Percentiles rank a stretch among this genome's conserved stretches.
Conservation (phyloP, 2,797 vertebrate genomes). For the Halcyon chelicuti region DNA sequence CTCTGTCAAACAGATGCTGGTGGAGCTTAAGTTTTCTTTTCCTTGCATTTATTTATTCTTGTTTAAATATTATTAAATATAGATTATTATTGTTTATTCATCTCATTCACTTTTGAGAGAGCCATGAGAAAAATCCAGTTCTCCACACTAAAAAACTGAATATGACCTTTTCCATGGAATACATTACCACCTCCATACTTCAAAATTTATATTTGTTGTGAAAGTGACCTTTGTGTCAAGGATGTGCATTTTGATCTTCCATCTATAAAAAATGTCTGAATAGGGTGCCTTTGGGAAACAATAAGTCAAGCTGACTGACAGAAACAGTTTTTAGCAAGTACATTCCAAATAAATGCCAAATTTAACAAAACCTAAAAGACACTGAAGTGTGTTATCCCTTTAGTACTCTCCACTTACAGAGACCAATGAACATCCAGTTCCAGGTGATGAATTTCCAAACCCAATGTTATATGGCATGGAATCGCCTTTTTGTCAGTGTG, state of each 20-base stretch:
- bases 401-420: not conserved
- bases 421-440: not conserved
- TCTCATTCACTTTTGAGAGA: not conserved
- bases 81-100: not conserved
- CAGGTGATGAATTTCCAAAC: not conserved
- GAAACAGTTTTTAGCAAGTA: not conserved
- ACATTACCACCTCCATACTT: not conserved
- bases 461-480: not conserved
- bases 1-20: not conserved
- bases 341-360: not conserved
- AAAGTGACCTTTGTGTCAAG: not conserved
- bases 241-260: not conserved
- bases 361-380: not conserved
- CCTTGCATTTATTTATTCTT: not conserved
- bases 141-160: not conserved
- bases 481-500: not conserved
- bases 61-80: not conserved
- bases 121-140: not conserved
- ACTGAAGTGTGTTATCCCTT: not conserved
- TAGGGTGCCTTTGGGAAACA: not conserved
- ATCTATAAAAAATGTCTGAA: not conserved
- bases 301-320: not conserved
- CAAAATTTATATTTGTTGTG: not conserved
- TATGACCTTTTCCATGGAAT: not conserved
- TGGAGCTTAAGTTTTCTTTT: not conserved